Base-by-base conservation (phyloP, 2,797 vertebrate species). In the Falco naumanni region DNA sequence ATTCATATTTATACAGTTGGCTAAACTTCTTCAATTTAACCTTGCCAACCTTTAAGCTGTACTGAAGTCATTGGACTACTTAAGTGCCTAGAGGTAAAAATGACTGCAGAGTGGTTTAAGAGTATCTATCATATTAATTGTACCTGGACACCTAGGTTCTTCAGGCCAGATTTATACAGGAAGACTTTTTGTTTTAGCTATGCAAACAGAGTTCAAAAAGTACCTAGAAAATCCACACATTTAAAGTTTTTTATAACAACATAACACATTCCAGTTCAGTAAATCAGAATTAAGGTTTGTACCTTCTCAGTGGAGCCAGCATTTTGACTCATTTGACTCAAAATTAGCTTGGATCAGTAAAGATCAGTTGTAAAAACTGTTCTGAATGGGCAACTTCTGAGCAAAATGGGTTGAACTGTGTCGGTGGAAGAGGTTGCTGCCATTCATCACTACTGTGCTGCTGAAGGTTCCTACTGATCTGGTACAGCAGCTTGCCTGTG, bases 21-120 rank as follows among this genome's bases (percentile, higher is more conserved):
- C 39, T 92, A 57, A 89, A 93, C 37, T 87, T 89, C 78, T 89
- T 81, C 75, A 78, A 82, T 47, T 22, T 76, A 70, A 85, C 84
- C 69, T 81, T 96, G 85, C 61, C 83, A 91, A 6, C 54, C 64
- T 88, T 94, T 95, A 61, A 81, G 39, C 31, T 93, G 12, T 68
- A 34, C 31, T 91, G 89, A 87, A 92, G 61, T 79, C 59, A 59
- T 15, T 90, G 72, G 31, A 31, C 61, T 56, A 10, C 39, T 89
- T 8, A 1, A 43, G 60, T 85, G 33, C 79, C 51, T 86, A 45
- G 69, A 78, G 88, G 71, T 86, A 59, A 78, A 78, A 91, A 77
- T 69, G 59, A 69, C 72, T 78, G 69, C 56, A 37, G 9, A 72
- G 56, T 63, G 28, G 50, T 37, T 78, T 43, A 47, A 33, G 41